These are phyloP conservation scores for Ophthalmolycus amberensis DNA, from an alignment of 2,113 vertebrate genomes.

Conservation along the genomic window DNA sequence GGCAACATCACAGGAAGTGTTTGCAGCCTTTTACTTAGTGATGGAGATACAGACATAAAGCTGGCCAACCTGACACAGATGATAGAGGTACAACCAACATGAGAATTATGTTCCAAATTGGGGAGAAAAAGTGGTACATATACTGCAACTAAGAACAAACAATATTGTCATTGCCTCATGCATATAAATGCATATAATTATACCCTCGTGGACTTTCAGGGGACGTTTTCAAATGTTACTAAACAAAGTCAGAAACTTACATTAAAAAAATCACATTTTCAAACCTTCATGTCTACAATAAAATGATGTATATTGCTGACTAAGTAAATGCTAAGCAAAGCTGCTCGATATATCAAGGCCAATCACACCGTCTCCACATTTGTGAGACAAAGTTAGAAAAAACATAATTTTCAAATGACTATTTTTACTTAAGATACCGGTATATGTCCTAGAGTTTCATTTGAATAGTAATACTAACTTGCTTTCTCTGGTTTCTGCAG, in stretches of 20 bases:
- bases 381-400: too few species aligned
- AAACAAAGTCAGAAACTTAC: background rate
- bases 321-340: background rate
- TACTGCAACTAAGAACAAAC: background rate
- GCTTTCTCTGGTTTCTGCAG: constrained; percentile 60
- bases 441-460: background rate
- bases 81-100: constrained; percentile 78
- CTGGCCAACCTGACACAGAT: constrained; percentile 69
- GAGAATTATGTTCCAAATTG: background rate
- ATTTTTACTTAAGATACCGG: background rate
- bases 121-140: background rate
- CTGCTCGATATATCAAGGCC: background rate
- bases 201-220: background rate
- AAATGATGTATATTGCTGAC: background rate
- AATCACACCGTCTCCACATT: background rate
- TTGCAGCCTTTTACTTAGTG: constrained; percentile 69
- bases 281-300: background rate
- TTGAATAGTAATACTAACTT: background rate
- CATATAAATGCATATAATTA: background rate
- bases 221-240: background rate
- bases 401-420: too few species aligned
- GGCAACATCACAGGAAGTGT: constrained; percentile 76
- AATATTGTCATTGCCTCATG: background rate
- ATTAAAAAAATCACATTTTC: too few species aligned
- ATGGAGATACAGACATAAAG: constrained; percentile 19